Conservation (phyloP, 2,888 invertebrate genomes). For the Xestia ashworthii region DNA sequence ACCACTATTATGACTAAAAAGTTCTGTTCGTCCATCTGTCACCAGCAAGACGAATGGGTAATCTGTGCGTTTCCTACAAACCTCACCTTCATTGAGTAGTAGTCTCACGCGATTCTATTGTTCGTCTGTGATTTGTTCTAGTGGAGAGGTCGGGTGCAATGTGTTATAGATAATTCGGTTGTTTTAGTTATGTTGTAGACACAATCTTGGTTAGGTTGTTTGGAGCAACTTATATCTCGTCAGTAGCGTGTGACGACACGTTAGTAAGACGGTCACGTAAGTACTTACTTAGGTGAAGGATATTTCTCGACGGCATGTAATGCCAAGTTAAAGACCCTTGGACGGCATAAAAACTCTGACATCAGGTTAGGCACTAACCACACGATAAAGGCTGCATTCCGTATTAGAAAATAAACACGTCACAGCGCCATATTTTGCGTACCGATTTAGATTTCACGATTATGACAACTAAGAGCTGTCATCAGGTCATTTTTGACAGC, state of each 20-base stretch:
- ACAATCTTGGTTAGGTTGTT: background rate
- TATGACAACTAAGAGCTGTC: too few species aligned
- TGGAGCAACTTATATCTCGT: background rate
- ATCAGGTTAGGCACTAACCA: too few species aligned
- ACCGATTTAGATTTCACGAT: too few species aligned
- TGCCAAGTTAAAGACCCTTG: too few species aligned
- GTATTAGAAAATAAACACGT: too few species aligned
- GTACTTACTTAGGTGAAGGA: too few species aligned
- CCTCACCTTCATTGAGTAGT: slow-evolving; percentile 46
- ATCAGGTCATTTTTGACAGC: too few species aligned
- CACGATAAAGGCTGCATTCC: too few species aligned
- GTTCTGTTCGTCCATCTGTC: slow-evolving; percentile 20
- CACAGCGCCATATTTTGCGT: too few species aligned
- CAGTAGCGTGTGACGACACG: background rate
- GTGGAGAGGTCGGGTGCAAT: slow-evolving; percentile 45
- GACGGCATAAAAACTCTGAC: too few species aligned
- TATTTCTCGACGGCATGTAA: too few species aligned
- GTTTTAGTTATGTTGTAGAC: slow-evolving; percentile 7
- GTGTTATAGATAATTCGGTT: slow-evolving; percentile 48
- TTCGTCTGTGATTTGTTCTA: slow-evolving; percentile 20
- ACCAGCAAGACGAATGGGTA: slow-evolving; percentile 43
- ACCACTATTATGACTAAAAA: slow-evolving; percentile 30
- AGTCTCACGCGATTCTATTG: slow-evolving; percentile 53
- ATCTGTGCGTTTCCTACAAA: slow-evolving; percentile 46
- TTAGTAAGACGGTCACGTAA: background rate